Base-by-base conservation (phyloP, 1,140 invertebrate species). In the Brachionus plicatilis region DNA sequence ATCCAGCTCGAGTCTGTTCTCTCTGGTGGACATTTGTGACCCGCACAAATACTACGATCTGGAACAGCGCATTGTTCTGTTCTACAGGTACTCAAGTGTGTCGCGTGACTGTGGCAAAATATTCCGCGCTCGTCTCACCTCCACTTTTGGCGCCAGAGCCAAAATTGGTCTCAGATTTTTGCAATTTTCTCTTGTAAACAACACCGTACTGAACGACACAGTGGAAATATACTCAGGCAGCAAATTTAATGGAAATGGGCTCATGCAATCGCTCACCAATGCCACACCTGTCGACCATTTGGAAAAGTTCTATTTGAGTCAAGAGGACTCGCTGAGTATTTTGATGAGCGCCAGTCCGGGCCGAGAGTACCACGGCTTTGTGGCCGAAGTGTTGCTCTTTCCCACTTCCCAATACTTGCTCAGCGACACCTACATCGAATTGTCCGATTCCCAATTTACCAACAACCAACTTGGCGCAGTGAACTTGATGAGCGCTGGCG, bases 81-180 rank as follows among this genome's bases (percentile, higher is more conserved):
- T 97, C 88, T 99, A 97, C 89, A 98, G 98, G 88, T 99, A 99
- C 86, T 95, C 97, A 86, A 97, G 97, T 86, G 93, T 93, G 89
- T 94, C 95, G 0, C 94, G 98, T 7, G 97, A 97, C 88, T 99
- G 97, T 89, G 94, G 99, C 0, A 99, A 99, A 90, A 96, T 99
- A 86, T 97, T 99, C 86, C 85, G 86, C 4, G 85, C 66, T 43
- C 60, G 85, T 65, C 84, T 85, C 17, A 85, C 72, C 33, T 78
- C 84, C 45, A 87, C 86, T 82, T 83, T 56, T 20, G 86, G 90
- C n/a, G 86, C 87, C 8, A 60, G 12, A 8, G 56, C 14, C 37
- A 29, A 76, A 83, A 68, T 85, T 75, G 65, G 76, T n/a, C 66
- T 85, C 60, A 82, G 43, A 70, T 86, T 83, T 85, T 70, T 84